phyloP scores from a whole-genome alignment of 2,888 invertebrate species.

The Himalopsyche japonica region DNA sequence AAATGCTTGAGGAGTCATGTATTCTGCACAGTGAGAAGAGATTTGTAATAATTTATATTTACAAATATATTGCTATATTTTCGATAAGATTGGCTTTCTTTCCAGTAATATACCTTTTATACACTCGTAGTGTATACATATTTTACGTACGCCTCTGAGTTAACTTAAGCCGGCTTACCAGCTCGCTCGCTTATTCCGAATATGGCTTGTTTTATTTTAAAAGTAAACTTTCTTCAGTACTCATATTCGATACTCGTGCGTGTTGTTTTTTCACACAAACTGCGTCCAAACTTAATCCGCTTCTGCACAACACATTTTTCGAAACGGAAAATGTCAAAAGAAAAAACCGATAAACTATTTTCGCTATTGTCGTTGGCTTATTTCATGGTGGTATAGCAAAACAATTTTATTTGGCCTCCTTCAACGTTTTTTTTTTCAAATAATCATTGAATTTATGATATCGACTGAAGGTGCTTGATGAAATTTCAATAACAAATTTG shows the following conservation, averaged over 20 bases:
- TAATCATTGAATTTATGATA: too few relatives aligned
- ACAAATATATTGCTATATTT: too few relatives aligned
- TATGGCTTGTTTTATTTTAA: constrained; percentile 23
- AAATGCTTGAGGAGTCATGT: too few relatives aligned
- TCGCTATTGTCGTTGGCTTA: not conserved
- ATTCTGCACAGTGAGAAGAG: too few relatives aligned
- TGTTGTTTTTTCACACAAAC: constrained; percentile 13
- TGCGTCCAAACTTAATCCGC: constrained; percentile 14
- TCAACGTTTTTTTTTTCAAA: too few relatives aligned
- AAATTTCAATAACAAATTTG: too few relatives aligned
- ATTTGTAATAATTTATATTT: too few relatives aligned
- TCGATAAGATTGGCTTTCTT: too few relatives aligned
- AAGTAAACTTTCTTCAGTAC: constrained; percentile 2
- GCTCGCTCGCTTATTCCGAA: constrained; percentile 15
- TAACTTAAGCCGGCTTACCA: constrained; percentile 1
- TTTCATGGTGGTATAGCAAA: not conserved
- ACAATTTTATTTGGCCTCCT: too few relatives aligned
- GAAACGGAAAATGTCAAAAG: not conserved
- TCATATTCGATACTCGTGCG: constrained; percentile 12
- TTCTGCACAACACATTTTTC: not conserved
- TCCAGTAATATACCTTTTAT: too few relatives aligned
- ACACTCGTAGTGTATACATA: not conserved
- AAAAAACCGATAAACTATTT: not conserved
- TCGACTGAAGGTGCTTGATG: too few relatives aligned
- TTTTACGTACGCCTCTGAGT: not conserved